These are phyloP conservation scores for Suncus etruscus DNA, from an alignment of 2,113 vertebrate genomes.

Conservation along the genomic window DNA sequence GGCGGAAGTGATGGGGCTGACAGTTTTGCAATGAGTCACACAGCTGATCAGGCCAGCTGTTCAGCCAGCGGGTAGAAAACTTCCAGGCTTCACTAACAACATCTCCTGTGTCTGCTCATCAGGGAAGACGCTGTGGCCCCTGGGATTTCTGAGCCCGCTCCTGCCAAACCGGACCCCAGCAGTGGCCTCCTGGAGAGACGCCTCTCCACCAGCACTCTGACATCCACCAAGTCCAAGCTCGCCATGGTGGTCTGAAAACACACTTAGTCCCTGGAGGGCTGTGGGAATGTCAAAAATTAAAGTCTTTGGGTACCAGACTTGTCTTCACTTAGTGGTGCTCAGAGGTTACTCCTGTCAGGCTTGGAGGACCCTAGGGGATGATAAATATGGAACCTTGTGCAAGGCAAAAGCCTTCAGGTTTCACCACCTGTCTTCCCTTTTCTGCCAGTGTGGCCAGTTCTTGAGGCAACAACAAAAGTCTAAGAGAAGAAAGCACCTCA, in stretches of 20 bases:
- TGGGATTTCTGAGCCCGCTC: constrained; percentile 71
- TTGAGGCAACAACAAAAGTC: background rate
- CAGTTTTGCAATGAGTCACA: background rate
- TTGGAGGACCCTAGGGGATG: no score
- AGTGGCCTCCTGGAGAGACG: constrained; percentile 66
- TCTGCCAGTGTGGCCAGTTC: background rate
- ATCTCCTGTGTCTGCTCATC: background rate
- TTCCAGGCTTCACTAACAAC: background rate
- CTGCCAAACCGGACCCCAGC: background rate
- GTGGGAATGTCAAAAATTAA: constrained; percentile 52
- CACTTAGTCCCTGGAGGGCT: background rate
- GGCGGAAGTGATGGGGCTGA: background rate
- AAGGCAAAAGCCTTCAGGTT: no score
- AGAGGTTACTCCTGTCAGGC: no score
- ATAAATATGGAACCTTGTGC: no score
- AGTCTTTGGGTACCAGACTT: constrained; percentile 23
- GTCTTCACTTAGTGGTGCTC: no score
- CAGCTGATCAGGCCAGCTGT: background rate
- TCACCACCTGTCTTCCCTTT: background rate
- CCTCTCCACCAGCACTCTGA: constrained; percentile 57
- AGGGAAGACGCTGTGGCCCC: constrained; percentile 85
- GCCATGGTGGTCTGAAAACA: constrained; percentile 73
- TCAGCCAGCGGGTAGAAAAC: background rate
- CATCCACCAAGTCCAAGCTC: constrained; percentile 77
- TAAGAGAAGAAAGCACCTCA: no score